A percentile compares a stretch with the other conserved stretches of the same genome.
Evolutionary conservation across 2,113 vertebrate genomes (phyloP).

Genomic region (Crypturellus undulatus): DNA sequence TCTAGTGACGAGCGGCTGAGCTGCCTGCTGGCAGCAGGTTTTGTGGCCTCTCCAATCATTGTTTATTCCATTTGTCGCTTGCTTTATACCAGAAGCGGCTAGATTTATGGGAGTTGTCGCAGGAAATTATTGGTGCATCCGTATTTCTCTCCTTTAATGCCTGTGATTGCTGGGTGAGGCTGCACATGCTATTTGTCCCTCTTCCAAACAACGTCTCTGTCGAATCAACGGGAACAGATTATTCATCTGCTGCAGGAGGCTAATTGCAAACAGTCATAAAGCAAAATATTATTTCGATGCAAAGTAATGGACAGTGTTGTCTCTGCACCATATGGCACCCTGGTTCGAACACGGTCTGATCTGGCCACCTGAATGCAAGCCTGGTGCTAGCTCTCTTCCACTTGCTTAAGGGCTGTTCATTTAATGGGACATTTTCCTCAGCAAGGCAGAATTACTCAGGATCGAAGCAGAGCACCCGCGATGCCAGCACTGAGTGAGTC

Average conservation of each 20-base stretch:
- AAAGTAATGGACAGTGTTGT: neutral
- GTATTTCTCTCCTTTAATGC: neutral
- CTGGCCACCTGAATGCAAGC: neutral
- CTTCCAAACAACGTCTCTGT: conserved; percentile 35
- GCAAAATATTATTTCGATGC: neutral
- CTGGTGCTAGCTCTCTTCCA: neutral
- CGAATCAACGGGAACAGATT: conserved; percentile 49
- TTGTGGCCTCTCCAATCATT: neutral
- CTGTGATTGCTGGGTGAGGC: neutral
- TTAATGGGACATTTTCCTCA: neutral
- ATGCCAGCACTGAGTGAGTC: neutral
- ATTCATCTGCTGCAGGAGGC: conserved; percentile 58
- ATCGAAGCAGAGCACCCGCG: neutral
- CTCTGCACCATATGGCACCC: neutral
- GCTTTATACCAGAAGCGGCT: neutral
- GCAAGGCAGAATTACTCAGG: rapidly evolving
- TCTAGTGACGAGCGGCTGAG: neutral
- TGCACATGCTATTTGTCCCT: conserved; percentile 1
- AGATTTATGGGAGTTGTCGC: neutral
- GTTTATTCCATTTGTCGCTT: neutral
- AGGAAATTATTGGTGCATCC: neutral
- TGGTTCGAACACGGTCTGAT: rapidly evolving
- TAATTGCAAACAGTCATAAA: conserved; percentile 40
- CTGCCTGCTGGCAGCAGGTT: neutral
- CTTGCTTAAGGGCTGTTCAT: neutral